Evolutionary conservation across 2,888 invertebrate genomes (phyloP), one percentile per base, ranked within the genome.

Genomic region (Pollenia griseotomentosa): DNA sequence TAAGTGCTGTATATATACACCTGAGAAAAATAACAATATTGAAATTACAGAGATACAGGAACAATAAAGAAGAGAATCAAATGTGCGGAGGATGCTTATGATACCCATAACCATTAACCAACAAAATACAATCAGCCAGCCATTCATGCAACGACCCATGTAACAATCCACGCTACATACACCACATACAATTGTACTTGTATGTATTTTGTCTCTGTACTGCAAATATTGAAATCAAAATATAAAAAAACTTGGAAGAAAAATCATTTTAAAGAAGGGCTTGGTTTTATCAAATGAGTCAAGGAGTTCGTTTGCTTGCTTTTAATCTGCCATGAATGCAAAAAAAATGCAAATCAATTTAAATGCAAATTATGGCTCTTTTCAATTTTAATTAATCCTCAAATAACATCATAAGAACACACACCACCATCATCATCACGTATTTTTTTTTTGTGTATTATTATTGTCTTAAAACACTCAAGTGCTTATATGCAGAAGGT

Each of bases 301-400:
- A 79, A 55, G 79, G 48, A 80, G 79, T 80, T 80, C 16, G 68
- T 80, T 80, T 14, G 61, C 42, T 61, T 12, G 70, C 19, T 63
- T 55, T 44, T 33, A 68, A 83, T 57, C 51, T 66, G 79, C 71
- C 68, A 33, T 48, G 59, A 48, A 61, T 14, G 16, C 65, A 23
- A 23, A 12, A n/a, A 59, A 71, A 75, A 70, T 83, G 74, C 83
- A 86, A 75, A 86, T 86, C 86, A 86, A 86, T 86, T 86, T 86
- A 86, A 83, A 86, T 86, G 86, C 86, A 86, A 86, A 86, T 86
- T 83, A 80, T 83, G 75, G 57, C 59, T 83, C 44, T 83, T 83
- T 83, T 86, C 53, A 75, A 33, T 86, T 79, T 75, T 86, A 83
- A 83, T 86, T 86, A 86, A 86, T 83, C 79, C 83, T 59, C 70